Conservation (phyloP, 2,888 invertebrate species). For the Archaeoteleia sp. region DNA sequence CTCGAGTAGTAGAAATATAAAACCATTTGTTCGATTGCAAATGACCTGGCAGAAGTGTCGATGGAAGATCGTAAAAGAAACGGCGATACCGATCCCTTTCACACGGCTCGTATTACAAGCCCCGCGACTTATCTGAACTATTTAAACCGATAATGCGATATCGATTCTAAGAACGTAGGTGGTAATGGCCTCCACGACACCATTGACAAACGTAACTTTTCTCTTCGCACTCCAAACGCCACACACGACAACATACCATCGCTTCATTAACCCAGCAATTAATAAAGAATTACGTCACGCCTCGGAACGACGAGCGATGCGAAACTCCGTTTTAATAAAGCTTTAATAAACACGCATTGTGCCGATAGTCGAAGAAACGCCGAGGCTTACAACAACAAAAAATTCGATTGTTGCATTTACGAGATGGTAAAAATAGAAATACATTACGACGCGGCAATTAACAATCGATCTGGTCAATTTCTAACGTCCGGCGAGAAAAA, state of each 20-base stretch:
- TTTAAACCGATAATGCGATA: constrained; percentile 59
- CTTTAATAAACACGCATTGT: too few relatives aligned
- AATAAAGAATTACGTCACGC: background rate
- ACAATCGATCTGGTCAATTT: too few relatives aligned
- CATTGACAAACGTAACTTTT: constrained; percentile 17
- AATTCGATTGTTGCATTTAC: too few relatives aligned
- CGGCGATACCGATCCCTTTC: constrained; percentile 33
- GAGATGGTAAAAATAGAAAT: background rate
- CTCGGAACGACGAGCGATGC: too few relatives aligned
- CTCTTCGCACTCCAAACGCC: background rate
- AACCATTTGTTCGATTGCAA: constrained; percentile 29
- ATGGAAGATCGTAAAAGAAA: constrained; percentile 34
- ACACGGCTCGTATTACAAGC: constrained; percentile 42
- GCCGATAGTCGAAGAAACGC: too few relatives aligned
- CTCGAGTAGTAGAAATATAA: constrained; percentile 9
- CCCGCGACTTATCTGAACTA: constrained; percentile 52
- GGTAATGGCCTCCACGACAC: constrained; percentile 31
- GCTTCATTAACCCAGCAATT: too few relatives aligned
- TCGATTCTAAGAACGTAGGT: constrained; percentile 56
- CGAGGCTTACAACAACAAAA: too few relatives aligned
- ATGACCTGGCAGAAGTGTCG: constrained; percentile 28
- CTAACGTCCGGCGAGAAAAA: background rate
- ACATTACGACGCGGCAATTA: background rate
- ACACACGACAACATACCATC: too few relatives aligned
- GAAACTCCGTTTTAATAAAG: too few relatives aligned